Conservation (phyloP, 2,797 vertebrate genomes). For the Platalea minor region DNA sequence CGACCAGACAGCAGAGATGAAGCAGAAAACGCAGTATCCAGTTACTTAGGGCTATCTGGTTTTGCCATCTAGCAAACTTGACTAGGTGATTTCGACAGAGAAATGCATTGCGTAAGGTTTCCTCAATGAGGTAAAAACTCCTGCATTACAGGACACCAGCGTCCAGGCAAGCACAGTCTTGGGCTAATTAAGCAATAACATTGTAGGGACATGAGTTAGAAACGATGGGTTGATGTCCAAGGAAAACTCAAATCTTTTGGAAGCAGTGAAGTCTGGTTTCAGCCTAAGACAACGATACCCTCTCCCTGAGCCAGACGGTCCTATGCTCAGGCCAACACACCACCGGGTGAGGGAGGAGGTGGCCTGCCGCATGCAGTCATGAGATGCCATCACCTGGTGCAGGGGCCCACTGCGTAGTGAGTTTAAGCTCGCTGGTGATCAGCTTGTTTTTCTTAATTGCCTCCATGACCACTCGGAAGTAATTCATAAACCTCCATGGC, state of each 20-base stretch:
- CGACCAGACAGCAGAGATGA: neutral
- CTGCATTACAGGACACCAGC: accelerated
- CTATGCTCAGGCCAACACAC: neutral
- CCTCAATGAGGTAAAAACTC: neutral
- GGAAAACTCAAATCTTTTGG: neutral
- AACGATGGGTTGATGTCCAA: neutral
- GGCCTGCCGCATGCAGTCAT: neutral
- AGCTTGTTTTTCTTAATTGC: neutral
- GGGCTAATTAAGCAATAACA: neutral
- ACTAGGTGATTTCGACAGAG: neutral
- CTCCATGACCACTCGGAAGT: neutral
- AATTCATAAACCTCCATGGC: neutral
- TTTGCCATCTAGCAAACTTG: neutral
- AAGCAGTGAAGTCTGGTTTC: neutral
- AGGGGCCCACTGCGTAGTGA: neutral
- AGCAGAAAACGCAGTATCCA: neutral
- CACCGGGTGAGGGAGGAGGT: neutral
- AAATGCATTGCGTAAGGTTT: neutral
- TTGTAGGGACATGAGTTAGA: neutral
- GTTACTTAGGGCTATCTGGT: neutral
- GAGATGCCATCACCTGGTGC: neutral
- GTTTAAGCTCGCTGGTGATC: neutral
- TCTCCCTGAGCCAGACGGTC: neutral
- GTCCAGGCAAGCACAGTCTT: neutral
- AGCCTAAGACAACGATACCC: neutral